Evolutionary conservation across 2,113 vertebrate genomes (phyloP), one percentile per base, ranked within the genome.

Genomic region (Chionis minor): DNA sequence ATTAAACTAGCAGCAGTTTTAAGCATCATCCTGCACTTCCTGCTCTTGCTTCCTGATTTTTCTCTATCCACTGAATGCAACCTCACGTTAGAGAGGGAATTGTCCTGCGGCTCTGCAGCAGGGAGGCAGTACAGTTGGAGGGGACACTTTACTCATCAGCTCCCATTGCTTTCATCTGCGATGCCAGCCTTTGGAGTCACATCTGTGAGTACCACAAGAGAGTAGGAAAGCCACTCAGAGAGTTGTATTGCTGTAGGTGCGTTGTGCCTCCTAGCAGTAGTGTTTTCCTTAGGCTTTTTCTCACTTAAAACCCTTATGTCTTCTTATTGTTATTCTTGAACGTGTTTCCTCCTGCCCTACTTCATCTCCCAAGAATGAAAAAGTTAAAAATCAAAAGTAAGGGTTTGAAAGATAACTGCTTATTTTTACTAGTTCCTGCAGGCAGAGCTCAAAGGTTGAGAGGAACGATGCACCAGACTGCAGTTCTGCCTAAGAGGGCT

Each of bases 1-100:
- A 58, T 49, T 67, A 33, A 67, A 14, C 18, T 40, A 33, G 14
- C 67, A 42, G 33, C 54, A 59, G 44, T 85, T 88, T 32, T 59
- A 15, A 75, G 20, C 44, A 51, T 54, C 3, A 0, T 55, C 32
- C 33, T 79, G 55, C 35, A 51, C 0, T 0, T 81, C 49, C 23
- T 84, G 21, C 42, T 92, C 56, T 88, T 58, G 13, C 14, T 82
- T 82, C 6, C 38, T 59, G 66, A 20, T 71, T 90, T 70, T 88
- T 79, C 23, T 82, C 21, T 62, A 3, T 72, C 65, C 10, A 5
- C 12, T 35, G 66, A 81, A 67, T 3, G 4, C 49, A 72, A 0
- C 27, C 26, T 85, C n/a, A 13, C 1, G 1, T 49, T 35, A 32
- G 71, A 78, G 74, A 30, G 22, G 52, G 66, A 65, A 9, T 30